phyloP scores from a whole-genome alignment of 2,113 vertebrate species.

The Oreochromis aureus region DNA sequence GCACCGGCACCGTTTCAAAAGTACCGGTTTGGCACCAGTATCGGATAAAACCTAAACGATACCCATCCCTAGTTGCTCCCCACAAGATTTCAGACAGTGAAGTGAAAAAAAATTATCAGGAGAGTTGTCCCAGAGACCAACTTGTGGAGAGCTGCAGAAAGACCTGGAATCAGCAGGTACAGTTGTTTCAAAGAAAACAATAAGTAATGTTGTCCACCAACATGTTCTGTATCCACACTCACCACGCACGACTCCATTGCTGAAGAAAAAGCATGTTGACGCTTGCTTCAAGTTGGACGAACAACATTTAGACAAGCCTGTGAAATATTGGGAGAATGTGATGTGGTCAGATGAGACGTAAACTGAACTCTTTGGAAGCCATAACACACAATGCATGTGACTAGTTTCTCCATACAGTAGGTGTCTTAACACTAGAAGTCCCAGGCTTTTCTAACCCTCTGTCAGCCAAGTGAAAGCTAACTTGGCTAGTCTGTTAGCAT shows the following conservation, averaged over 20 bases:
- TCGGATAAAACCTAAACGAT: too few species aligned
- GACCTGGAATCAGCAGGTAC: neutral
- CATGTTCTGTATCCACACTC: neutral
- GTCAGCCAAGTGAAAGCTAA: too few species aligned
- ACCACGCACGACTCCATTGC: neutral
- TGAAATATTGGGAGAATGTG: neutral
- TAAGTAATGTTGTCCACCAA: neutral
- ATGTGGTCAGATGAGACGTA: neutral
- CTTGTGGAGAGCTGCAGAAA: neutral
- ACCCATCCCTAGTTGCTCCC: neutral
- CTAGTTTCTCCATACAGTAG: neutral
- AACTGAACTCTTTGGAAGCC: neutral
- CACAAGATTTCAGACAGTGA: neutral
- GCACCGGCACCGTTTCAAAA: too few species aligned
- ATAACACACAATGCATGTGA: neutral
- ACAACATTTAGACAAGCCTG: neutral
- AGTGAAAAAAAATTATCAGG: neutral
- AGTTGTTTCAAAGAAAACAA: neutral
- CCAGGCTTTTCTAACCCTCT: too few species aligned
- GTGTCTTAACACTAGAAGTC: too few species aligned
- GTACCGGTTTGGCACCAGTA: too few species aligned
- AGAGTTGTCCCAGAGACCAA: neutral
- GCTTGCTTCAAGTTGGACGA: neutral
- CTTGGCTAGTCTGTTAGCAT: too few species aligned
- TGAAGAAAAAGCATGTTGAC: neutral